Evolutionary conservation across 1,140 invertebrate genomes (phyloP).

Genomic region (Drosophila orosa): DNA sequence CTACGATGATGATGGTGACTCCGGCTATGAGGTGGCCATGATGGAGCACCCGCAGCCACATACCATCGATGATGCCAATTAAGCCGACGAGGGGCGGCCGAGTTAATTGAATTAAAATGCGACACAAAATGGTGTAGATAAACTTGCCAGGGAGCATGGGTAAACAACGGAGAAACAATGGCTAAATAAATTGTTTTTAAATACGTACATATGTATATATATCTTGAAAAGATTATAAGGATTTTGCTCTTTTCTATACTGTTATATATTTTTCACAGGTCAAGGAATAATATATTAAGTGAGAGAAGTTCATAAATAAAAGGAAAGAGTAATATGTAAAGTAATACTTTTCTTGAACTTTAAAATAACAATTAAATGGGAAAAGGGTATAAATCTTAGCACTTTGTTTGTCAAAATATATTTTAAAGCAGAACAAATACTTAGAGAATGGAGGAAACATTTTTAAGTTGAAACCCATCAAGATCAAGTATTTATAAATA

Average conservation of each 20-base stretch:
- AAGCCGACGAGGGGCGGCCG: conserved; percentile 51
- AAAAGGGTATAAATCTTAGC: neutral
- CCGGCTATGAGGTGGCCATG: conserved; percentile 17
- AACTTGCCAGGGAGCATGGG: conserved; percentile 14
- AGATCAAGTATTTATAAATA: neutral
- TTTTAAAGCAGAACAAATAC: too few relatives aligned
- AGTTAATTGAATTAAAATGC: conserved; percentile 75
- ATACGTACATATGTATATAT: conserved; percentile 19
- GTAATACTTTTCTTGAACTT: neutral
- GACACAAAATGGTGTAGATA: conserved; percentile 69
- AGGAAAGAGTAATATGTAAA: neutral
- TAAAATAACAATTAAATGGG: neutral
- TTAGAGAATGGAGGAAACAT: too few relatives aligned
- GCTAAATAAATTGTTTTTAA: conserved; percentile 43
- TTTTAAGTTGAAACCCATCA: too few relatives aligned
- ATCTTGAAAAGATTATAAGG: neutral
- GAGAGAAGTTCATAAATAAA: neutral
- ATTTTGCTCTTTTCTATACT: conserved; percentile 6
- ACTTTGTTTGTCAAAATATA: neutral
- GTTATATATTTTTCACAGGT: neutral
- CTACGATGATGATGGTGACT: conserved; percentile 9
- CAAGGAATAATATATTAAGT: neutral
- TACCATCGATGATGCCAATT: conserved; percentile 64
- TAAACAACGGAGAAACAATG: conserved; percentile 27
- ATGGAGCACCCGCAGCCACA: conserved; percentile 61